Conservation (phyloP, 2,113 vertebrate genomes). For the Neotragus moschatus region DNA sequence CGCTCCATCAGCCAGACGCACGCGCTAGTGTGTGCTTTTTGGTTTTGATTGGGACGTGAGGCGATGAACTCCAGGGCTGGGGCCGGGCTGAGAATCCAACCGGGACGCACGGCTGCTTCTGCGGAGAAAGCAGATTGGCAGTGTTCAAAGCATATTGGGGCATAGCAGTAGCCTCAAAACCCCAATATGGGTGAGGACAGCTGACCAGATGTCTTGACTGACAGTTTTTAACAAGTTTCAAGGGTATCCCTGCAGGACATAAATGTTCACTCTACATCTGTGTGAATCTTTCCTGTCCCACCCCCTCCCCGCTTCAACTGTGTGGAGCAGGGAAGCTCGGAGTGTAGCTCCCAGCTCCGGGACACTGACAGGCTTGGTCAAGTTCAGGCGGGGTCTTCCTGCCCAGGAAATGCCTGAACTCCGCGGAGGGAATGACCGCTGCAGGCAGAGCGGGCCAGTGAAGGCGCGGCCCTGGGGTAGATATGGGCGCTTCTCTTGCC, state of each 20-base stretch:
- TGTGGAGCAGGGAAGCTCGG: slow-evolving; percentile 65
- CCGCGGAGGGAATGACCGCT: neutral
- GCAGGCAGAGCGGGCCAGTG: neutral
- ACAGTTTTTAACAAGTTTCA: slow-evolving; percentile 85
- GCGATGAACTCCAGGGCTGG: slow-evolving; percentile 81
- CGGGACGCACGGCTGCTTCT: slow-evolving; percentile 85
- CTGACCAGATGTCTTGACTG: slow-evolving; percentile 89
- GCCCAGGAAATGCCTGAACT: slow-evolving; percentile 3
- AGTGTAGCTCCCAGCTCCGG: slow-evolving; percentile 68
- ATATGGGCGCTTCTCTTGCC: neutral
- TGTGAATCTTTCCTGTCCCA: slow-evolving; percentile 68
- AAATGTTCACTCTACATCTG: slow-evolving; percentile 85
- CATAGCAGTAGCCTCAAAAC: slow-evolving; percentile 86
- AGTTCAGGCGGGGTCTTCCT: slow-evolving; percentile 28
- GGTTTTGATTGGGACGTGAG: slow-evolving; percentile 81
- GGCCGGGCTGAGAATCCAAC: slow-evolving; percentile 82
- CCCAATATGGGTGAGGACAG: slow-evolving; percentile 87
- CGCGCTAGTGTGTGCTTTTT: slow-evolving; percentile 81
- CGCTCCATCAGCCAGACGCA: slow-evolving; percentile 85
- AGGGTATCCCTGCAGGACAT: slow-evolving; percentile 82
- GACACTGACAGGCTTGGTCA: slow-evolving; percentile 28
- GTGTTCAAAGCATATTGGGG: slow-evolving; percentile 88
- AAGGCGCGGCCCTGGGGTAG: neutral
- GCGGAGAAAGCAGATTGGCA: slow-evolving; percentile 88
- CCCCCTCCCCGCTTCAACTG: slow-evolving; percentile 63